Evolutionary conservation across 2,888 invertebrate genomes (phyloP), one percentile per base, ranked within the genome.

Genomic region (Meliscaeva auricollis): DNA sequence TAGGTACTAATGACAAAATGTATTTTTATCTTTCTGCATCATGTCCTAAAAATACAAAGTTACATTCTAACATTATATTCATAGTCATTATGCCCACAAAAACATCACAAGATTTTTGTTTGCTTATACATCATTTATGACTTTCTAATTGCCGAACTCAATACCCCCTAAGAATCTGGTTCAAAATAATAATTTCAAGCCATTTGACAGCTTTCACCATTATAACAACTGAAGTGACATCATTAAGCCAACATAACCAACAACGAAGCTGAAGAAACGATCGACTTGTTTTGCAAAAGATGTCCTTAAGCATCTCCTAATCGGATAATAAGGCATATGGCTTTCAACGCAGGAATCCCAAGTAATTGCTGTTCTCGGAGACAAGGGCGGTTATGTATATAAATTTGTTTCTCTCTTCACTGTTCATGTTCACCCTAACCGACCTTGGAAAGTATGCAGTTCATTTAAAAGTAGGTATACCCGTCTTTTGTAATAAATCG

Each of bases 251-350:
- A 44, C 30, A 58, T 56, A 32, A 70, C 17, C 17, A 68, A 52
- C 13, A 26, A 22, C 20, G 72, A 56, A 66, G 11, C 15, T 44
- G 46, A 76, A 52, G 44, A 73, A 73, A 41, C 38, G 68, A 76
- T 72, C 69, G 75, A 75, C 62, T 81, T 70, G 62, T 64, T 70
- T 54, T 64, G 41, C 32, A 20, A 41, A 44, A 11, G 30, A 68
- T 77, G 72, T 64, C 32, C 69, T 73, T 83, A 74, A 84, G 70
- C 66, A 72, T 70, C 79, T 52, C 52, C 66, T 75, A 75, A 84
- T 84, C 75, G 74, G 56, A 75, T 84, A 66, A 84, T 75, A 72
- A 79, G 75, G 70, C 75, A 70, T 72, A 30, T 66, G 68, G 60
- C 26, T 58, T 38, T 22, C 38, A 35, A 38, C 30, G 26, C 64